phyloP scores from a whole-genome alignment of 2,888 invertebrate species.

The Leistus spinibarbis region DNA sequence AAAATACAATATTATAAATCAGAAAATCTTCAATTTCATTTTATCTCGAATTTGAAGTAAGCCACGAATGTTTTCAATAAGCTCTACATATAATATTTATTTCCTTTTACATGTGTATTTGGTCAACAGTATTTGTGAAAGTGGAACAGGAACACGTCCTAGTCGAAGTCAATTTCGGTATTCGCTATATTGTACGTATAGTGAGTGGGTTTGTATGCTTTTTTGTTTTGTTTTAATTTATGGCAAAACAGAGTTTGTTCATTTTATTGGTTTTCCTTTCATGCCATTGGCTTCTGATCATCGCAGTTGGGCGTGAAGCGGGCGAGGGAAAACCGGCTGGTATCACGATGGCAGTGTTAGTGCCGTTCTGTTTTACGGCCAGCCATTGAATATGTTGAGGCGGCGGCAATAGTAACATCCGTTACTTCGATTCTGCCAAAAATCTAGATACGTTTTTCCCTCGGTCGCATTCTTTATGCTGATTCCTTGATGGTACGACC shows the following conservation, averaged over 20 bases:
- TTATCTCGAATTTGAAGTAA: too few relatives aligned
- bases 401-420: conserved; percentile 34
- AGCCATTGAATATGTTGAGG: conserved; percentile 38
- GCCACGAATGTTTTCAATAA: too few relatives aligned
- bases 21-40: too few relatives aligned
- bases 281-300: conserved; percentile 32
- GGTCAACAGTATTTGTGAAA: background rate
- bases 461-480: conserved; percentile 39
- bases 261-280: conserved; percentile 36
- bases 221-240: conserved; percentile 35
- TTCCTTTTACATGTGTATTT: background rate
- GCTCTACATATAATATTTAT: too few relatives aligned
- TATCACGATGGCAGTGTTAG: background rate
- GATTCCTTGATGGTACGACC: conserved; percentile 33
- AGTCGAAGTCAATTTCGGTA: too few relatives aligned
- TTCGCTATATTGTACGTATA: background rate
- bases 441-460: conserved; percentile 31
- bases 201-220: background rate
- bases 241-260: conserved; percentile 32
- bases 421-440: conserved; percentile 36
- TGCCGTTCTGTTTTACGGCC: conserved; percentile 37
- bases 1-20: too few relatives aligned
- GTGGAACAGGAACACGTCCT: background rate
- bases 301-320: background rate
- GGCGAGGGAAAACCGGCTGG: background rate